These are phyloP conservation scores for Esox masquinongy DNA, from an alignment of 2,797 vertebrate species.

Conservation along the genomic window DNA sequence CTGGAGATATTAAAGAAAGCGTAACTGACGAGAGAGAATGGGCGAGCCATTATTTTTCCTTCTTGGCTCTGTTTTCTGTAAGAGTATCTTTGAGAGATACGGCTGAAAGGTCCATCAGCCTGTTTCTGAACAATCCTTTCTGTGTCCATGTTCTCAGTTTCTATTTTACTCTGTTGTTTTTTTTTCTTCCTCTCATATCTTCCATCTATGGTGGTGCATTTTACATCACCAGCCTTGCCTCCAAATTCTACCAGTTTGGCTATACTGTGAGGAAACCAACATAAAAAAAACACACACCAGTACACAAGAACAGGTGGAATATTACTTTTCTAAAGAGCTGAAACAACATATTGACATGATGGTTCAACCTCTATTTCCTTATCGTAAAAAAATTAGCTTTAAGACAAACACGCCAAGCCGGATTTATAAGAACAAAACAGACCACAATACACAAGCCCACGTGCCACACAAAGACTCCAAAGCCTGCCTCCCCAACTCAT, in stretches of 20 bases:
- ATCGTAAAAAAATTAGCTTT: constrained; percentile 74
- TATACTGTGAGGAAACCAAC: constrained; percentile 42
- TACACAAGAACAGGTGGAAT: constrained; percentile 47
- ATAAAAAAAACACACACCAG: constrained; percentile 45
- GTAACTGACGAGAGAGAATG: constrained; percentile 69
- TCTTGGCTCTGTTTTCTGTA: constrained; percentile 80
- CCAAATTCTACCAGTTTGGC: constrained; percentile 41
- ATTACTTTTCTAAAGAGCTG: constrained; percentile 58
- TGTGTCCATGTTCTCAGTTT: constrained; percentile 61
- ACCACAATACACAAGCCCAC: constrained; percentile 68
- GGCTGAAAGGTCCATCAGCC: constrained; percentile 84
- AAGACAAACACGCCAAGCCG: constrained; percentile 68
- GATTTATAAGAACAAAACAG: constrained; percentile 77
- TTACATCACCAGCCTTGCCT: constrained; percentile 42
- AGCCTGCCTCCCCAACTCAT: constrained; percentile 66
- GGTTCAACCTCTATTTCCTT: constrained; percentile 63
- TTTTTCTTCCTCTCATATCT: constrained; percentile 77
- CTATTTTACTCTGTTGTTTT: constrained; percentile 44
- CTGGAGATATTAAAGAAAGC: constrained; percentile 65
- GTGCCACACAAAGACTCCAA: constrained; percentile 75
- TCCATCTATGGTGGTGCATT: constrained; percentile 71
- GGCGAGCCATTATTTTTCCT: constrained; percentile 67
- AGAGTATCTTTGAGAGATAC: constrained; percentile 83
- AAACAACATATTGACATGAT: constrained; percentile 63
- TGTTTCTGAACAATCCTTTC: constrained; percentile 80